Evolutionary conservation across 2,888 invertebrate genomes (phyloP).

Genomic region (Erpobdella octoculata): DNA sequence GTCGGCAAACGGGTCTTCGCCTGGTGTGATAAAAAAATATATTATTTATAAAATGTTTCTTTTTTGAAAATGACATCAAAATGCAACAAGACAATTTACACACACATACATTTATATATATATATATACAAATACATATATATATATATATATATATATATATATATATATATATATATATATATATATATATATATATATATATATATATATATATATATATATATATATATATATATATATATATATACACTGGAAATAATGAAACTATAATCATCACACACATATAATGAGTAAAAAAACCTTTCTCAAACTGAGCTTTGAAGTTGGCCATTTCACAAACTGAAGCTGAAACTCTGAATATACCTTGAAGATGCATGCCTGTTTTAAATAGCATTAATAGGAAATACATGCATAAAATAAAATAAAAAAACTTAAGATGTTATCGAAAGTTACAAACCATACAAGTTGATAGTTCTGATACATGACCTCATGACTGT

Average conservation of each 20-base stretch:
- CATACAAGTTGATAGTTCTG: conserved; percentile 80
- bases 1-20: conserved; percentile 70
- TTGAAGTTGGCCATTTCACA: conserved; percentile 89
- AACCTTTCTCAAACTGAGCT: conserved; percentile 79
- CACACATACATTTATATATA: too few relatives aligned
- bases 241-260: too few relatives aligned
- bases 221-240: too few relatives aligned
- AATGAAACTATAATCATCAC: neutral
- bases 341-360: conserved; percentile 80
- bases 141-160: too few relatives aligned
- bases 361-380: conserved; percentile 90
- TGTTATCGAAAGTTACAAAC: conserved; percentile 42
- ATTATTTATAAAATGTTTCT: too few relatives aligned
- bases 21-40: too few relatives aligned
- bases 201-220: too few relatives aligned
- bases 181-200: too few relatives aligned
- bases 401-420: neutral
- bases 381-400: conserved; percentile 54
- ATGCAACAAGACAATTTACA: too few relatives aligned
- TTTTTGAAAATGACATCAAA: too few relatives aligned
- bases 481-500: conserved; percentile 81
- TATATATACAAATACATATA: too few relatives aligned
- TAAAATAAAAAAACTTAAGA: neutral
- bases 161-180: too few relatives aligned
- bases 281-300: neutral